Evolutionary conservation across 2,797 vertebrate genomes (phyloP).

Genomic region (Gymnocypris eckloni): DNA sequence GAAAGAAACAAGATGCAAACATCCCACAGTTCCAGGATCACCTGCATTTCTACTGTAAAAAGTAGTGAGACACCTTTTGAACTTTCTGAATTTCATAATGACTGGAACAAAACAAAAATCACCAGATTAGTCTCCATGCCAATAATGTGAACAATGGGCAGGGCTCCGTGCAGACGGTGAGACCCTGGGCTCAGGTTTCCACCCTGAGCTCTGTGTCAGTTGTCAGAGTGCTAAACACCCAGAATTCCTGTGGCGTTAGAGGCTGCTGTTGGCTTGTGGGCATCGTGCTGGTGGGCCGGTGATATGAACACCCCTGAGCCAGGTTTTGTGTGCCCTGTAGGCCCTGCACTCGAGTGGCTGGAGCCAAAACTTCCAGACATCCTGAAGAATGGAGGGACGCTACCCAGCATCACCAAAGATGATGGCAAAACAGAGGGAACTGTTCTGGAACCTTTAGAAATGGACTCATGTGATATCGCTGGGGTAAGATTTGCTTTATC

Average conservation of each 20-base stretch:
- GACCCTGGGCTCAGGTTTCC: conserved; percentile 48
- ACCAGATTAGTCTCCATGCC: conserved; percentile 25
- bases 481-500: conserved; percentile 80
- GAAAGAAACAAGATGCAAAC: conserved; percentile 61
- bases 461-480: conserved; percentile 83
- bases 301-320: conserved; percentile 86
- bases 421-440: conserved; percentile 78
- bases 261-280: conserved; percentile 41
- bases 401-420: conserved; percentile 81
- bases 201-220: conserved; percentile 48
- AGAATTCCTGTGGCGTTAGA: conserved; percentile 34
- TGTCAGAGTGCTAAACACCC: conserved; percentile 34
- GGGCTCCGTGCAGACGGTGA: conserved; percentile 33
- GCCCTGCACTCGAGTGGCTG: conserved; percentile 93
- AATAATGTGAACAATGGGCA: conserved; percentile 42
- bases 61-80: neutral
- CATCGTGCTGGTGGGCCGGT: conserved; percentile 56
- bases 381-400: conserved; percentile 90
- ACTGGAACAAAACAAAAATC: conserved; percentile 28
- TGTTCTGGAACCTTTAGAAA: conserved; percentile 78
- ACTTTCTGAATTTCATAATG: conserved; percentile 27
- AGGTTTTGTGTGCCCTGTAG: conserved; percentile 84
- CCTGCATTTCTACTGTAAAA: conserved; percentile 38
- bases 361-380: conserved; percentile 93
- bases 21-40: conserved; percentile 74